These are phyloP conservation scores for Serrognathus titanus DNA, from an alignment of 2,888 invertebrate species.

Conservation along the genomic window DNA sequence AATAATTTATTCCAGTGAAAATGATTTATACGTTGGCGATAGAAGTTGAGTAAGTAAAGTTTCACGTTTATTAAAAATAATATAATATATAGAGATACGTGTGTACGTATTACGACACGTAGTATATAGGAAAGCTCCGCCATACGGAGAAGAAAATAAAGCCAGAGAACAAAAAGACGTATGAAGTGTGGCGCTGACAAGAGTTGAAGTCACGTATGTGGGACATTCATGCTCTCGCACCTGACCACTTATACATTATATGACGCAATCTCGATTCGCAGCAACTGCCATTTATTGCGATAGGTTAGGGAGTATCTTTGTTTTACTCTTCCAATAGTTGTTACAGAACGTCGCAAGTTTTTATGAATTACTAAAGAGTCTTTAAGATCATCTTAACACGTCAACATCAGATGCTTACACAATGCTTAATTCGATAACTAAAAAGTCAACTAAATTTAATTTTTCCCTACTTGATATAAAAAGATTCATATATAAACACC, in stretches of 20 bases:
- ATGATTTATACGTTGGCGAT: background rate
- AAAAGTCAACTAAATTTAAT: no score
- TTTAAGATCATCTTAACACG: no score
- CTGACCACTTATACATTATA: constrained; percentile 10
- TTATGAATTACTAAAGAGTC: no score
- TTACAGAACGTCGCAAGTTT: no score
- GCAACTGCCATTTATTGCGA: constrained; percentile 15
- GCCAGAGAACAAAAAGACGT: background rate
- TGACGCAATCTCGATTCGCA: constrained; percentile 10
- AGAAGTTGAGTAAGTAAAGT: background rate
- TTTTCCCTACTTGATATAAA: no score
- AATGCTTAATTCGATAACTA: no score
- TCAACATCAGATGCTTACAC: no score
- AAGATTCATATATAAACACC: no score
- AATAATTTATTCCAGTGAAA: constrained; percentile 4
- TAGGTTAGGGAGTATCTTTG: constrained; percentile 20
- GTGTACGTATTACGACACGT: constrained; percentile 1
- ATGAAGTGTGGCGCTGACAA: constrained; percentile 4
- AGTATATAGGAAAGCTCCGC: background rate
- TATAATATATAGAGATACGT: constrained; percentile 2
- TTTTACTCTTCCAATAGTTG: constrained; percentile 8
- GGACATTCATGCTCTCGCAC: constrained; percentile 15
- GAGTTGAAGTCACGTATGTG: constrained; percentile 16
- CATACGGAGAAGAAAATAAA: background rate
- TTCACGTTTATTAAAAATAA: constrained; percentile 4